These are phyloP conservation scores for Papilio dardanus DNA, from an alignment of 1,140 invertebrate genomes.

Conservation along the genomic window DNA sequence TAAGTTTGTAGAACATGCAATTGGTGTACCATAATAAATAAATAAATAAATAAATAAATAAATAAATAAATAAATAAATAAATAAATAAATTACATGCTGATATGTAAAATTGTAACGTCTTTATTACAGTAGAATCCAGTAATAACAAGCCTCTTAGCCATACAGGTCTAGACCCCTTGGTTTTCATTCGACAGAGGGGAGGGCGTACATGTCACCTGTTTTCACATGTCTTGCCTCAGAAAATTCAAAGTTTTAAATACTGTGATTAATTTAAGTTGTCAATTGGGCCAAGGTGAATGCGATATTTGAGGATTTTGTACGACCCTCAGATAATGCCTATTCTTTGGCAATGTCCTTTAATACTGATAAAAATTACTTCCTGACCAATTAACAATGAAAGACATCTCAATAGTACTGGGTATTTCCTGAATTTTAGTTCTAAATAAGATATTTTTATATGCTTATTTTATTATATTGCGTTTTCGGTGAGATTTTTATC, in stretches of 20 bases:
- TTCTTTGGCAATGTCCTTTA: constrained; percentile 7
- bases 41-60: too few relatives aligned
- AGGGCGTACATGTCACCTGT: not conserved
- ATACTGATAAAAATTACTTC: constrained; percentile 4
- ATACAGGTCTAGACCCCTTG: too few relatives aligned
- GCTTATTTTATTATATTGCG: not conserved
- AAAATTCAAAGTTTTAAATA: not conserved
- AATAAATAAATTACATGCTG: too few relatives aligned
- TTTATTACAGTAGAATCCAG: not conserved
- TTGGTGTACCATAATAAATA: too few relatives aligned
- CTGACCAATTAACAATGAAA: not conserved
- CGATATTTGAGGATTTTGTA: constrained; percentile 7
- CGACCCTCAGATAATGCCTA: constrained; percentile 2
- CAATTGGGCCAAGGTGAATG: constrained; percentile 31
- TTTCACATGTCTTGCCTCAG: not conserved
- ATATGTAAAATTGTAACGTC: too few relatives aligned
- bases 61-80: too few relatives aligned
- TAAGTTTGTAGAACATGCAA: too few relatives aligned
- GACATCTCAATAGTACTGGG: not conserved
- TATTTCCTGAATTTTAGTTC: not conserved
- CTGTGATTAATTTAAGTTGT: constrained; percentile 9
- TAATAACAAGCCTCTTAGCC: too few relatives aligned
- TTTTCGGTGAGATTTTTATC: too few relatives aligned
- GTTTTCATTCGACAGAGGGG: not conserved
- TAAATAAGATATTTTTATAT: not conserved